A percentile compares a stretch with the other conserved stretches of the same genome.
phyloP scores from a whole-genome alignment of 2,888 invertebrate species.

The Chaetogeoica ovagalla region DNA sequence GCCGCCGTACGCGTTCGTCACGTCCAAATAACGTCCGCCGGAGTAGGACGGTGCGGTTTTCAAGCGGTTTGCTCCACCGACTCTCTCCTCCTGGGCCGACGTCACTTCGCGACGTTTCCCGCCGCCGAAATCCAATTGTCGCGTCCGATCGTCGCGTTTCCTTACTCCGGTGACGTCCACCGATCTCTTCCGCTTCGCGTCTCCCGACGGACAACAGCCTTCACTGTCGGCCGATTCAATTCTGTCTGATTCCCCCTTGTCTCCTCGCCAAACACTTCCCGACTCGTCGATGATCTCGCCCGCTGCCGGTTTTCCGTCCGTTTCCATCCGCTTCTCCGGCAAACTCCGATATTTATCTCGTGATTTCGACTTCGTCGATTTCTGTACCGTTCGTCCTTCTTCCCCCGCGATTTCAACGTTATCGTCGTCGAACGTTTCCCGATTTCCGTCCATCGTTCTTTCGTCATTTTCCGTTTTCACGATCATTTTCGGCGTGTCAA shows the following conservation, averaged over 20 bases:
- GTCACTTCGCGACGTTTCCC: no score
- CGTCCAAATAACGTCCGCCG: neutral
- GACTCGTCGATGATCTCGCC: no score
- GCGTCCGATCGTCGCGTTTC: no score
- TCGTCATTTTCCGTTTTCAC: slow-evolving; percentile 56
- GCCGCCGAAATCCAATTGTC: no score
- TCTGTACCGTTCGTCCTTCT: slow-evolving; percentile 11
- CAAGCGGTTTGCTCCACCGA: no score
- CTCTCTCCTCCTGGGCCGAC: no score
- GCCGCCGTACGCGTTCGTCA: neutral
- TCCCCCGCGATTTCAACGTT: neutral
- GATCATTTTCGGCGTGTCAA: slow-evolving; percentile 45
- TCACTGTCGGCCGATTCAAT: neutral
- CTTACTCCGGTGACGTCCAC: no score
- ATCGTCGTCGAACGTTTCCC: slow-evolving; percentile 55
- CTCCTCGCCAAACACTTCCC: no score
- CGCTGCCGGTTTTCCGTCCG: no score
- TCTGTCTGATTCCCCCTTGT: no score
- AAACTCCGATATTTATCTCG: slow-evolving; percentile 53
- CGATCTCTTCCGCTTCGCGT: no score
- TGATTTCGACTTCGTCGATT: slow-evolving; percentile 15
- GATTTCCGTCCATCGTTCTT: slow-evolving; percentile 56
- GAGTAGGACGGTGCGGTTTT: neutral
- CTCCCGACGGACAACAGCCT: neutral
- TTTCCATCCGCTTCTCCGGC: slow-evolving; percentile 46